A percentile compares a stretch with the other conserved stretches of the same genome.
Conservation (phyloP, 2,113 vertebrate genomes). For the Sarotherodon lohbergeri region DNA sequence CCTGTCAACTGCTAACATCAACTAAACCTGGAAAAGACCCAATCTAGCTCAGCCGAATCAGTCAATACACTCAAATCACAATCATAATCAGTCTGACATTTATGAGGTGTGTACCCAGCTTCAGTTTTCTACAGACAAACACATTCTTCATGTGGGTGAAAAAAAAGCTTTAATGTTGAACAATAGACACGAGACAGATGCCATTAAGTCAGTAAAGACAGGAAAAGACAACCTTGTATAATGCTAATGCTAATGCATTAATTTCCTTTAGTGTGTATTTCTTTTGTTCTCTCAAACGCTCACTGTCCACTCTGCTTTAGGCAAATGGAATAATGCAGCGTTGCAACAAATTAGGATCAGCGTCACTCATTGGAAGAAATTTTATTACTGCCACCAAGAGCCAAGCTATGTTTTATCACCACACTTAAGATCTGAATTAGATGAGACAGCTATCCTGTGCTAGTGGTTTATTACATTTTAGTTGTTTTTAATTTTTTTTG, state of each 20-base stretch:
- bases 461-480: not conserved
- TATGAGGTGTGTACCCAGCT: accelerated
- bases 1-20: not conserved
- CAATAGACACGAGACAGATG: not conserved
- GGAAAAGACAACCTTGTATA: not conserved
- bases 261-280: not conserved
- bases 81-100: not conserved
- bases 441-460: not conserved
- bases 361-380: conserved; percentile 13
- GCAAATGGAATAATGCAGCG: conserved; percentile 53
- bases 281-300: not conserved
- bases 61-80: not conserved
- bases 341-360: conserved; percentile 28
- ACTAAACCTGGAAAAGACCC: not conserved
- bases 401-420: not conserved
- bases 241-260: not conserved
- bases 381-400: conserved; percentile 15
- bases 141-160: not conserved
- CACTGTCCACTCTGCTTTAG: conserved; percentile 63
- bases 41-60: not conserved
- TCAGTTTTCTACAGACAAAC: not conserved
- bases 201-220: not conserved
- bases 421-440: not conserved
- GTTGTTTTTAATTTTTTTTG: not conserved
- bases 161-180: not conserved